phyloP scores from a whole-genome alignment of 2,113 vertebrate genomes.

The Erinaceus europaeus region DNA sequence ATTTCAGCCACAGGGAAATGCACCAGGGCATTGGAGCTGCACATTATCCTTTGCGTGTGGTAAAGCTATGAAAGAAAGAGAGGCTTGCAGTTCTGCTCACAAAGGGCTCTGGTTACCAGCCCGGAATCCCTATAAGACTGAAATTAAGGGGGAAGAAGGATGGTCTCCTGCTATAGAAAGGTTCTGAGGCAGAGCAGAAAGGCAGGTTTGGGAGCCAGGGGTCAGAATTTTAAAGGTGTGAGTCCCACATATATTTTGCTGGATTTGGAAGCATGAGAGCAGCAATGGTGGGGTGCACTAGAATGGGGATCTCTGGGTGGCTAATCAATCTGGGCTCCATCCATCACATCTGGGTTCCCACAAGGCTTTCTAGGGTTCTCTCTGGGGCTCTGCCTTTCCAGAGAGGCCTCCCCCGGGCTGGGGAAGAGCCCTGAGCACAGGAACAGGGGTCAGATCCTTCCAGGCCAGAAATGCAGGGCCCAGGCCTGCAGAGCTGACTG shows the following conservation, averaged over 20 bases:
- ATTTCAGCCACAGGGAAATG: background rate
- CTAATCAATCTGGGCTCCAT: background rate
- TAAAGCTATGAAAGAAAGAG: background rate
- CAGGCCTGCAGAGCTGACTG: background rate
- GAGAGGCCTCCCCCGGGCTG: background rate
- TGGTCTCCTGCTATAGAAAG: background rate
- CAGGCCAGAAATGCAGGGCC: background rate
- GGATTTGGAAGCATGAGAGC: no score
- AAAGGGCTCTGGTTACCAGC: background rate
- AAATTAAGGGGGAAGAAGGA: background rate
- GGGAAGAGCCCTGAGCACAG: rapidly evolving
- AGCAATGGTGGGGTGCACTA: rapidly evolving
- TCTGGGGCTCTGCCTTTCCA: no score
- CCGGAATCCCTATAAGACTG: background rate
- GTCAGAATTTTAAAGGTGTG: background rate
- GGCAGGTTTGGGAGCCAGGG: background rate
- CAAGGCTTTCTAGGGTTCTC: background rate
- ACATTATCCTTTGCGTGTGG: background rate
- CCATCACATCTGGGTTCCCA: background rate
- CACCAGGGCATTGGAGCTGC: background rate
- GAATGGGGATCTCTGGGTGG: background rate
- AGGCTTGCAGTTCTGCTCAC: background rate
- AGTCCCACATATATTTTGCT: background rate
- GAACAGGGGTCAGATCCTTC: background rate
- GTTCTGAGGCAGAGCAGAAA: background rate